Conservation (phyloP, 2,113 vertebrate genomes). For the Serinus canaria region DNA sequence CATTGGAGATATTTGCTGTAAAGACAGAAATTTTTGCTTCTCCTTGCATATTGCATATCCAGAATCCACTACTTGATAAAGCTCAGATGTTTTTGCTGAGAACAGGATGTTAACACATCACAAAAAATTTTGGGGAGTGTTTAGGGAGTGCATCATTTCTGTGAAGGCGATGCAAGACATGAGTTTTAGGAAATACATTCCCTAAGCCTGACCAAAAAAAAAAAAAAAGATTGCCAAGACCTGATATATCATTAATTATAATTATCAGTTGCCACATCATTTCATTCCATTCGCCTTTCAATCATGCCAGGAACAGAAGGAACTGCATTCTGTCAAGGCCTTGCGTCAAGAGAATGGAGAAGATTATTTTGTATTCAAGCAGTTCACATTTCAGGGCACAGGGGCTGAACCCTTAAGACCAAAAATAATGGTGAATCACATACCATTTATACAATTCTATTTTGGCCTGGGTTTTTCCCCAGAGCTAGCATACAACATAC, state of each 20-base stretch:
- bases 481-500: not conserved
- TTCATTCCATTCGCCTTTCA: not conserved
- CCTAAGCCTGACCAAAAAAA: not conserved
- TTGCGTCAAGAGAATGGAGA: not conserved
- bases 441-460: not conserved
- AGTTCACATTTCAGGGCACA: not conserved
- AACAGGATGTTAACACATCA: not conserved
- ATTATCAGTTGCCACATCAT: not conserved
- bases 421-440: not conserved
- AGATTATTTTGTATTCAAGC: not conserved
- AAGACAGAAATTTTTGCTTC: not conserved
- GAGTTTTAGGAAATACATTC: not conserved
- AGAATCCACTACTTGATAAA: not conserved
- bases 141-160: not conserved
- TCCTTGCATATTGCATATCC: not conserved
- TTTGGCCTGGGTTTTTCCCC: not conserved
- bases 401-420: not conserved
- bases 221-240: not conserved
- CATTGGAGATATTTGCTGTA: not conserved
- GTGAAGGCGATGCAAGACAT: not conserved
- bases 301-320: constrained; percentile 11
- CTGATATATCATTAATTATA: not conserved
- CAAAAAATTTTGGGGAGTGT: not conserved
- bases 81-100: not conserved
- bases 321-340: not conserved